Conservation (phyloP, 2,888 invertebrate genomes). For the Lasioglossum malachurum region DNA sequence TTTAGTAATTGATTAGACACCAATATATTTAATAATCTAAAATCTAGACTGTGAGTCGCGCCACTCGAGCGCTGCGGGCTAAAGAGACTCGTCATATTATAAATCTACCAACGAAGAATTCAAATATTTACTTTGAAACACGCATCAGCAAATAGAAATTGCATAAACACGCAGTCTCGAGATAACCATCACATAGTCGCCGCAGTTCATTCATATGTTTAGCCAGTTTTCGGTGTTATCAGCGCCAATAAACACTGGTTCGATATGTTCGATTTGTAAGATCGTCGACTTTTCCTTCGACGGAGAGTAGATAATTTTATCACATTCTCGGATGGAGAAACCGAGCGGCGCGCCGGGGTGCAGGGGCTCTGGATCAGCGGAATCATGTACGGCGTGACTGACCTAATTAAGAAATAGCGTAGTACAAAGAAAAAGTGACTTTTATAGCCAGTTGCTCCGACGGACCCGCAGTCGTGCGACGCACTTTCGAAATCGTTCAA, state of each 20-base stretch:
- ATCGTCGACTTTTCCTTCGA: neutral
- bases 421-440: constrained; percentile 40
- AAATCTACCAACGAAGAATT: neutral
- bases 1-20: too few relatives aligned
- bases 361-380: constrained; percentile 3
- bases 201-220: neutral
- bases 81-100: neutral
- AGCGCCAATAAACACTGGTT: neutral
- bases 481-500: constrained; percentile 59
- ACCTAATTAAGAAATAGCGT: constrained; percentile 44
- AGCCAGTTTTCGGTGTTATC: neutral
- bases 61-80: too few relatives aligned
- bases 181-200: neutral
- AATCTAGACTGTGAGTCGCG: too few relatives aligned
- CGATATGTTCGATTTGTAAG: neutral
- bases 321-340: constrained; percentile 11
- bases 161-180: neutral
- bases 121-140: neutral
- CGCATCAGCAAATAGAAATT: neutral
- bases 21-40: too few relatives aligned
- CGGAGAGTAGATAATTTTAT: constrained; percentile 12
- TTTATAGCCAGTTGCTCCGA: constrained; percentile 26
- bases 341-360: neutral
- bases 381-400: constrained; percentile 14
- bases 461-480: constrained; percentile 1